Percentiles rank a stretch among this genome's conserved stretches.
Evolutionary conservation across 2,888 invertebrate species (phyloP).

Genomic region (Terebella lapidaria): DNA sequence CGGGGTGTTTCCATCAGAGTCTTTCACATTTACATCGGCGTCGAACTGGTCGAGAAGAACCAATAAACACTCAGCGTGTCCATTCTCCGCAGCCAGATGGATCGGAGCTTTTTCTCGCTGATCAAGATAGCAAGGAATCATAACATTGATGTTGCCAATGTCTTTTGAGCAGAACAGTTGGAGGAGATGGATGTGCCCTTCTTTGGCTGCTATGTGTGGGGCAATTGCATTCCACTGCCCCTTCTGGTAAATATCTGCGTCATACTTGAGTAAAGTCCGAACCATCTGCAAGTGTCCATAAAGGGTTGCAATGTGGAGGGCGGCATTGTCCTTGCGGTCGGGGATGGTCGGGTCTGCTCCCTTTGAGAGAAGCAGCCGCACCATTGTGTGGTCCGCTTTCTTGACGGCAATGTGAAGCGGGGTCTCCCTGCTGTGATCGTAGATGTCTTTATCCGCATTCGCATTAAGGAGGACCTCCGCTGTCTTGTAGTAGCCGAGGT

Average conservation of each 20-base stretch:
- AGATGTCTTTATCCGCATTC: constrained; percentile 27
- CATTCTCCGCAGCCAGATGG: constrained; percentile 28
- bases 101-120: constrained; percentile 27
- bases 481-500: constrained; percentile 24
- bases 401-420: constrained; percentile 30
- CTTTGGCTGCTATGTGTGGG: constrained; percentile 30
- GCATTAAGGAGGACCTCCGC: constrained; percentile 23
- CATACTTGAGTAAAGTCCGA: constrained; percentile 23
- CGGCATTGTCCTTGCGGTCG: constrained; percentile 26
- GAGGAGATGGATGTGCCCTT: constrained; percentile 30
- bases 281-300: constrained; percentile 30
- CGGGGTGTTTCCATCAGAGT: constrained; percentile 29
- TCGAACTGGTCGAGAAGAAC: constrained; percentile 26
- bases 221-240: constrained; percentile 25
- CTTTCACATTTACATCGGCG: constrained; percentile 29
- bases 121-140: constrained; percentile 28
- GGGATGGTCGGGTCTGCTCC: constrained; percentile 27
- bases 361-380: constrained; percentile 25
- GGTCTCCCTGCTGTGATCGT: constrained; percentile 29
- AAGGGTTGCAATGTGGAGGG: constrained; percentile 28
- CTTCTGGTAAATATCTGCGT: constrained; percentile 29
- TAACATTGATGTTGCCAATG: constrained; percentile 25
- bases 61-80: constrained; percentile 24
- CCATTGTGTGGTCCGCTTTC: constrained; percentile 26
- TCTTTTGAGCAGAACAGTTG: constrained; percentile 27